Evolutionary conservation across 2,797 vertebrate genomes (phyloP).

Genomic region (Neomorphus geoffroyi): DNA sequence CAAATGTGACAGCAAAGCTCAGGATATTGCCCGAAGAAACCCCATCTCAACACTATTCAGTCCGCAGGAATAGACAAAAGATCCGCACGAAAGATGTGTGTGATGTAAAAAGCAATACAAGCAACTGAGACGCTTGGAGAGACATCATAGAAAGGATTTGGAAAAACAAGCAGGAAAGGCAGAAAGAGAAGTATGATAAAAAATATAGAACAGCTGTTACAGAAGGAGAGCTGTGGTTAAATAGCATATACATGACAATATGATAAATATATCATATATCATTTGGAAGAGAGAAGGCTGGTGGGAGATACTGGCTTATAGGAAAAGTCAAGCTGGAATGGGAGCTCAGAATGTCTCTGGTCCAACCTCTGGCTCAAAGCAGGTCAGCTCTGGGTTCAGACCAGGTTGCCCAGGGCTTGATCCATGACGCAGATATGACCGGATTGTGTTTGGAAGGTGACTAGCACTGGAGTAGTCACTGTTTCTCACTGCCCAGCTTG

Average conservation of each 20-base stretch:
- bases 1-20: not conserved
- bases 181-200: not conserved
- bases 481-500: not conserved
- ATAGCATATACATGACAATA: no score
- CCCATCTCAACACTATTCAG: rapidly evolving
- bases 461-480: not conserved
- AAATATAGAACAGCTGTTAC: not conserved
- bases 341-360: not conserved
- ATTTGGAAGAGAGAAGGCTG: not conserved
- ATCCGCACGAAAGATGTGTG: not conserved
- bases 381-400: not conserved
- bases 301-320: not conserved
- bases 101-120: not conserved
- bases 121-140: not conserved
- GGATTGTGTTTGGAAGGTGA: not conserved
- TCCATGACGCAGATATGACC: not conserved
- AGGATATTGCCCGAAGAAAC: not conserved
- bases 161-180: not conserved
- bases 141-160: not conserved
- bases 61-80: not conserved
- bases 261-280: no score
- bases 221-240: not conserved
- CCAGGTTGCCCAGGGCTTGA: not conserved
- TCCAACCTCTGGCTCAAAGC: not conserved
- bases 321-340: not conserved